Percentiles rank a stretch among this genome's conserved stretches.
These are phyloP conservation scores for Brachypodius melanocephalos DNA, from an alignment of 2,113 vertebrate species.

Conservation along the genomic window DNA sequence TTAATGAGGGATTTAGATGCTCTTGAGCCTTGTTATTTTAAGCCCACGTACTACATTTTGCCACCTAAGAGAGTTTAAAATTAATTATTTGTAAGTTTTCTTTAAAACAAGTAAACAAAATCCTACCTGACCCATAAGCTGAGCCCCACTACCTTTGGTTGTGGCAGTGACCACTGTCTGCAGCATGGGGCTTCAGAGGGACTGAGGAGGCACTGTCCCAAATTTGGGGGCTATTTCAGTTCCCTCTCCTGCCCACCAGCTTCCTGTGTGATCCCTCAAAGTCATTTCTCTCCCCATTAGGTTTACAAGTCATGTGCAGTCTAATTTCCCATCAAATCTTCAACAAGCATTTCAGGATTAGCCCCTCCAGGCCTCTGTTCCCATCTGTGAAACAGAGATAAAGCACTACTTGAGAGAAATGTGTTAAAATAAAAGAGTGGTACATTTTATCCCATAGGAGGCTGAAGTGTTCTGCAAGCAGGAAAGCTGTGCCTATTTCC, in stretches of 20 bases:
- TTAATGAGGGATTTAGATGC: neutral
- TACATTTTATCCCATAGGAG: neutral
- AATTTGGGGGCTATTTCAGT: accelerated
- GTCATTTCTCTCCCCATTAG: neutral
- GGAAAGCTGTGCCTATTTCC: neutral
- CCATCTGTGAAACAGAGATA: neutral
- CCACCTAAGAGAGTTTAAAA: neutral
- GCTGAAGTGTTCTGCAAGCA: accelerated
- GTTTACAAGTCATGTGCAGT: neutral
- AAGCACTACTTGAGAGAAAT: neutral
- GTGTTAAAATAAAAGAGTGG: neutral
- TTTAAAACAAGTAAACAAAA: neutral
- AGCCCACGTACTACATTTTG: neutral
- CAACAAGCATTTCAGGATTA: neutral
- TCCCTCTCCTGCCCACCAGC: neutral
- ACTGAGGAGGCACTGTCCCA: accelerated
- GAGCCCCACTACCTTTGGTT: neutral
- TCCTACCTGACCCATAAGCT: neutral
- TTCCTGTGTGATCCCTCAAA: neutral
- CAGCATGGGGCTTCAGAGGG: accelerated
- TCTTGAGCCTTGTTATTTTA: neutral
- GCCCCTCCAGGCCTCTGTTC: neutral
- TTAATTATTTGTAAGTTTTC: neutral
- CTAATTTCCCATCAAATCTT: neutral
- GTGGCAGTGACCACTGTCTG: neutral